Evolutionary conservation across 2,888 invertebrate species (phyloP).

Genomic region (Phalera bucephala): DNA sequence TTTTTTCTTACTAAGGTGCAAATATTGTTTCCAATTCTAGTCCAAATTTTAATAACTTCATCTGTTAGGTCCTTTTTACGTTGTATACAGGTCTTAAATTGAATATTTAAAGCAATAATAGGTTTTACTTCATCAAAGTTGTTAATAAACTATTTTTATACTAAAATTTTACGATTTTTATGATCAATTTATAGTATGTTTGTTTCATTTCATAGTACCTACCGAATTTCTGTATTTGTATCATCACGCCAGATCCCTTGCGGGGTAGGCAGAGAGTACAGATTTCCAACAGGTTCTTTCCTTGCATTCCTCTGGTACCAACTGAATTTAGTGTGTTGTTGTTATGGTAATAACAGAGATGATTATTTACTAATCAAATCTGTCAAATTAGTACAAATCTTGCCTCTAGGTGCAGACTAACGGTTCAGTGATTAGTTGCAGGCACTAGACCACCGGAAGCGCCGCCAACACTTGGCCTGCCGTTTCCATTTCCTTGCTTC

Average conservation of each 20-base stretch:
- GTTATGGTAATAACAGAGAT: not conserved
- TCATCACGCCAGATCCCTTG: too few species aligned
- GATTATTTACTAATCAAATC: conserved; percentile 1
- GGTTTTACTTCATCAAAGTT: not conserved
- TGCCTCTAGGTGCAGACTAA: too few species aligned
- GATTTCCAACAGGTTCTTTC: too few species aligned
- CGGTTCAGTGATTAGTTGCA: conserved; percentile 59
- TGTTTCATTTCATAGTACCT: not conserved
- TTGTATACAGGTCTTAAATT: not conserved
- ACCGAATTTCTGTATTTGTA: too few species aligned
- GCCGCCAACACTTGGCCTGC: conserved; percentile 69
- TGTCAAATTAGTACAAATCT: too few species aligned
- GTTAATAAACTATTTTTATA: not conserved
- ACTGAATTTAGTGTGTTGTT: too few species aligned
- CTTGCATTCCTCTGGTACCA: too few species aligned
- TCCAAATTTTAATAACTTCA: not conserved
- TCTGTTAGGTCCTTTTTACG: not conserved
- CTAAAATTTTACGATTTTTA: not conserved
- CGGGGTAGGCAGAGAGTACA: too few species aligned
- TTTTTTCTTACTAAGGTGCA: too few species aligned
- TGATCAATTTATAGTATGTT: too few species aligned
- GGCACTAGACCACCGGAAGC: conserved; percentile 53
- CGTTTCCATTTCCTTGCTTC: conserved; percentile 76
- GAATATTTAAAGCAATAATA: not conserved
- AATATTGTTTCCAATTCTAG: not conserved